phyloP scores from a whole-genome alignment of 2,113 vertebrate genomes.

The Thamnaconus septentrionalis region DNA sequence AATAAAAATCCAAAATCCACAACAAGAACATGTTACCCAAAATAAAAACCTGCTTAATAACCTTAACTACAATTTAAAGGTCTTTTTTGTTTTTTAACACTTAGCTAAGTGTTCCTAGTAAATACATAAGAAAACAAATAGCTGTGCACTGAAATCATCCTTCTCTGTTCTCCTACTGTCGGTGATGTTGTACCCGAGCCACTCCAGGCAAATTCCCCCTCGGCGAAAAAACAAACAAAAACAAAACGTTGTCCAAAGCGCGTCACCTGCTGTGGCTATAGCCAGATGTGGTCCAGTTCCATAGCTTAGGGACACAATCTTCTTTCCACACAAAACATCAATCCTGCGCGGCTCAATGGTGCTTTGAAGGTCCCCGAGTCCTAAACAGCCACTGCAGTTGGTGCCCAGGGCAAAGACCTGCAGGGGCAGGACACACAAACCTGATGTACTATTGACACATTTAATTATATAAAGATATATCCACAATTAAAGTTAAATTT shows the following conservation, averaged over 20 bases:
- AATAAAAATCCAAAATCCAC: too few species aligned
- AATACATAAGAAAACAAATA: too few species aligned
- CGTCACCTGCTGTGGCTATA: constrained; percentile 88
- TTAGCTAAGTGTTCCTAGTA: too few species aligned
- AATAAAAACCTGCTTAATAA: too few species aligned
- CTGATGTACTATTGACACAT: neutral
- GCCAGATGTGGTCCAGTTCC: constrained; percentile 96
- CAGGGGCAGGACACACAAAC: constrained; percentile 24
- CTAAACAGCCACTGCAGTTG: constrained; percentile 95
- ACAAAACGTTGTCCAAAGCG: constrained; percentile 28
- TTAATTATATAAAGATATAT: too few species aligned
- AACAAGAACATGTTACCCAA: too few species aligned
- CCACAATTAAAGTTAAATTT: too few species aligned
- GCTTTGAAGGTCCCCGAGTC: constrained; percentile 91
- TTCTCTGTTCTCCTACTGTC: too few species aligned
- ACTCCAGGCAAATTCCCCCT: constrained; percentile 3
- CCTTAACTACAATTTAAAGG: too few species aligned
- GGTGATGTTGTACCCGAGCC: too few species aligned
- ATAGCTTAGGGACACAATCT: constrained; percentile 92
- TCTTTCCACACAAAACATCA: constrained; percentile 90
- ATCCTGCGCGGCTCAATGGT: constrained; percentile 90
- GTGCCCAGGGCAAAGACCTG: constrained; percentile 96
- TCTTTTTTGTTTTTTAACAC: too few species aligned
- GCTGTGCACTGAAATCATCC: constrained; percentile 1
- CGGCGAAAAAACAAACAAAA: constrained; percentile 14